Evolutionary conservation across 1,140 invertebrate species (phyloP).

Genomic region (Protaetia brevitarsis): DNA sequence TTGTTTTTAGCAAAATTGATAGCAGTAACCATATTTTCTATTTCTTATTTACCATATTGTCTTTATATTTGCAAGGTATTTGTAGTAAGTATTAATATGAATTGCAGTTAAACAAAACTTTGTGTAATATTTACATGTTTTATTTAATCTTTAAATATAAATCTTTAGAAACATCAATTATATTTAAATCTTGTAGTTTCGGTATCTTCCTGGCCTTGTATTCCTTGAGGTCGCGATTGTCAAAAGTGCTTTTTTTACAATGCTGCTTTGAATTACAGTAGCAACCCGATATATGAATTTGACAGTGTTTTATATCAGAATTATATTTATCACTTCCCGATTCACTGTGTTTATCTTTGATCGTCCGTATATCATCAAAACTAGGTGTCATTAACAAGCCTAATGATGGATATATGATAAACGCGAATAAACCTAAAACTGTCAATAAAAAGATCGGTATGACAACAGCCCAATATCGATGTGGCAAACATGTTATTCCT

Average conservation of each 20-base stretch:
- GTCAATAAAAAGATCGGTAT: conserved; percentile 76
- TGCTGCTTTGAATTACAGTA: neutral
- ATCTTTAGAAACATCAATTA: conserved; percentile 10
- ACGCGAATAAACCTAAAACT: conserved; percentile 69
- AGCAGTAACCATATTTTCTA: too few species aligned
- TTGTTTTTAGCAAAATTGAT: too few species aligned
- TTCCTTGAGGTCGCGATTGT: neutral
- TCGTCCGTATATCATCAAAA: conserved; percentile 66
- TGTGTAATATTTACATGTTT: too few species aligned
- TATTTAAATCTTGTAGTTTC: conserved; percentile 14
- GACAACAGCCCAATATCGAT: conserved; percentile 86
- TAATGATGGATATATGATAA: conserved; percentile 80
- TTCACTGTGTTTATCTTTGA: conserved; percentile 59
- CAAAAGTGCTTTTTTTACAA: conserved; percentile 2
- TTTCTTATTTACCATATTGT: too few species aligned
- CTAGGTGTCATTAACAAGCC: conserved; percentile 73
- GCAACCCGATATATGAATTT: neutral
- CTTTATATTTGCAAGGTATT: too few species aligned
- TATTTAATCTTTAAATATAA: conserved; percentile 14
- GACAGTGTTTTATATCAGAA: conserved; percentile 1
- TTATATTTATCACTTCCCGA: conserved; percentile 34
- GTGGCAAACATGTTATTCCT: conserved; percentile 77
- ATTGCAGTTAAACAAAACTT: too few species aligned
- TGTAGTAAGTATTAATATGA: too few species aligned
- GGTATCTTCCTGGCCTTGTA: neutral